A percentile compares a stretch with the other conserved stretches of the same genome.
These are phyloP conservation scores for Carabus problematicus DNA, from an alignment of 2,888 invertebrate species.

Conservation along the genomic window DNA sequence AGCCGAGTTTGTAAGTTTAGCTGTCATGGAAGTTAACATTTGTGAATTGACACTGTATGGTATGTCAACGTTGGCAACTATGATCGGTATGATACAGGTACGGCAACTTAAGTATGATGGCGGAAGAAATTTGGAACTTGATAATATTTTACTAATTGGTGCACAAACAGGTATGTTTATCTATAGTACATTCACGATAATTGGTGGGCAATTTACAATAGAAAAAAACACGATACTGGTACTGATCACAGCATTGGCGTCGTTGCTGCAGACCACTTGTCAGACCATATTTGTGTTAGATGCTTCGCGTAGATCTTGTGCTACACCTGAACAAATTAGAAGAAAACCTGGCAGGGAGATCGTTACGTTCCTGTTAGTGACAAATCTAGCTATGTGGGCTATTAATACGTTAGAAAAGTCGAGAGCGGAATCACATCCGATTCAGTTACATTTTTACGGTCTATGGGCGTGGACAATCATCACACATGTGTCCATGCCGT, in stretches of 20 bases:
- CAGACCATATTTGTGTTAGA: constrained; percentile 93
- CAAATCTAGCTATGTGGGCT: constrained; percentile 93
- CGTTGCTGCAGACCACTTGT: constrained; percentile 86
- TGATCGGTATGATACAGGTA: constrained; percentile 88
- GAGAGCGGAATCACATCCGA: constrained; percentile 88
- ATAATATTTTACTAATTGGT: constrained; percentile 89
- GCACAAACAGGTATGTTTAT: constrained; percentile 95
- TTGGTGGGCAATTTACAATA: constrained; percentile 88
- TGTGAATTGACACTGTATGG: constrained; percentile 88
- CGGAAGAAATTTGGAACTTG: constrained; percentile 80
- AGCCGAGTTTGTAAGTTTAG: constrained; percentile 80
- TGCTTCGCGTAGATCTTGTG: constrained; percentile 84
- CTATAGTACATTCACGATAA: constrained; percentile 91
- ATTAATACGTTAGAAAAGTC: constrained; percentile 93
- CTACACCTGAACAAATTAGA: constrained; percentile 80
- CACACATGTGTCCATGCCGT: constrained; percentile 91
- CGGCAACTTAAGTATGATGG: constrained; percentile 86
- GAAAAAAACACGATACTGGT: constrained; percentile 82
- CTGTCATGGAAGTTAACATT: constrained; percentile 88
- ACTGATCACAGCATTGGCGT: constrained; percentile 82
- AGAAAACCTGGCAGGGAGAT: constrained; percentile 93
- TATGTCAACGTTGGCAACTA: constrained; percentile 83
- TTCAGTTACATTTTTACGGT: constrained; percentile 90
- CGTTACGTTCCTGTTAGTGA: constrained; percentile 88
- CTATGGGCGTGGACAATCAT: constrained; percentile 96